Percentiles rank a stretch among this genome's conserved stretches.
These are phyloP conservation scores for Clarias batrachus DNA, from an alignment of 2,113 vertebrate genomes.

Conservation along the genomic window DNA sequence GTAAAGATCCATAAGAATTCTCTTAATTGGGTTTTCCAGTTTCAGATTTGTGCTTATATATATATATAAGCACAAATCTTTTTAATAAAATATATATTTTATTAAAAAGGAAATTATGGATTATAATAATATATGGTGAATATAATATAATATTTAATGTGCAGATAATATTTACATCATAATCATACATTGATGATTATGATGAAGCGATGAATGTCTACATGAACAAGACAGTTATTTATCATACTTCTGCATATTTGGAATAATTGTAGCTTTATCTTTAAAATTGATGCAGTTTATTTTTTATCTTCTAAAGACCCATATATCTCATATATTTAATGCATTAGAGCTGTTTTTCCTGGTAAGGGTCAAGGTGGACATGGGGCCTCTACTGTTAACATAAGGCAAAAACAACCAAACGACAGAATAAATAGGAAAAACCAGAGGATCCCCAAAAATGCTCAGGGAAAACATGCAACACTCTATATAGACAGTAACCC, in stretches of 20 bases:
- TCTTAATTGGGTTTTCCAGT: too few relatives aligned
- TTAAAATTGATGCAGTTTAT: background rate
- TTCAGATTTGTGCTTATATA: too few relatives aligned
- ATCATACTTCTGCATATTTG: background rate
- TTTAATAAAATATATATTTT: too few relatives aligned
- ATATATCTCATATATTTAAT: background rate
- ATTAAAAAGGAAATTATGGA: too few relatives aligned
- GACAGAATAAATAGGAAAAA: background rate
- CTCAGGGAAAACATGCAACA: background rate
- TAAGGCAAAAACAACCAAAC: background rate
- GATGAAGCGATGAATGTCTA: background rate
- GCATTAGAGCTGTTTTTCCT: background rate
- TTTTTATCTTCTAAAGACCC: background rate
- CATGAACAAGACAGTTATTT: background rate
- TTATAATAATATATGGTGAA: too few relatives aligned
- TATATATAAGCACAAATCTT: too few relatives aligned
- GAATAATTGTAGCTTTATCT: background rate
- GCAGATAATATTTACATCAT: too few relatives aligned
- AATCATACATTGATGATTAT: background rate
- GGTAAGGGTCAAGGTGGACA: background rate
- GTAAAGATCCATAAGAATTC: too few relatives aligned
- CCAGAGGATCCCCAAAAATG: background rate
- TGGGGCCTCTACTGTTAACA: background rate
- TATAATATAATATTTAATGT: too few relatives aligned
- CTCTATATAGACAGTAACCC: background rate